Evolutionary conservation across 2,113 vertebrate species (phyloP), one percentile per base, ranked within the genome.

Genomic region (Vireo altiloquus): DNA sequence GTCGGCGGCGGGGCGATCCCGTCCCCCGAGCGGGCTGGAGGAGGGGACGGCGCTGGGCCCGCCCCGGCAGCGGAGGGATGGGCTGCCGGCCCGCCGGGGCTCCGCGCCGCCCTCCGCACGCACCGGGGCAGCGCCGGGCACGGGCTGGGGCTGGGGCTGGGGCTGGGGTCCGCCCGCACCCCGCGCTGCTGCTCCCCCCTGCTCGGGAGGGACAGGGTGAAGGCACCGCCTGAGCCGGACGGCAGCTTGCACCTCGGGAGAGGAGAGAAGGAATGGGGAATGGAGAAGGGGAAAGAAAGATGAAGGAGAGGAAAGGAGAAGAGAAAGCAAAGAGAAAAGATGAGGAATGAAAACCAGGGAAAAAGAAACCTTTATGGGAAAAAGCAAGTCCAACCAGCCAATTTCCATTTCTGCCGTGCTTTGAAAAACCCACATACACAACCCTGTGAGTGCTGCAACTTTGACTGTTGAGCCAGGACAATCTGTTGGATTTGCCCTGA

Each of bases 1-100:
- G 13, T 83, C 66, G 72, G 87, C 90, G 66, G 66, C 31, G 54
- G 71, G 77, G 61, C 82, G 82, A 69, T 90, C 61, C 66, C 56
- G 66, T 52, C 44, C 90, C 72, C 90, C 13, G 83, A 50, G 76
- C 65, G 65, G 88, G 59, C 56, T 37, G 89, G 76, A 89, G 94
- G 89, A 94, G 94, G 94, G 82, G 94, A 92, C 94, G 72, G 85
- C 68, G 24, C 9, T 66, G 92, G 86, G 37, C 57, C 89, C 92
- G 94, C 94, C 94, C 94, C 86, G 57, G 70, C 60, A 70, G 56
- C 72, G 44, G 24, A 50, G 88, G 76, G 76, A 84, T 89, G 92
- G 92, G 93, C 44, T 57, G 23, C 50, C 49, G 70, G 54, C 47
- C 54, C 22, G 70, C 31, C 42, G 42, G 47, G 44, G 61, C 42